A percentile compares a stretch with the other conserved stretches of the same genome.
These are phyloP conservation scores for Manacus vitellinus DNA, from an alignment of 2,113 vertebrate genomes.

Conservation along the genomic window DNA sequence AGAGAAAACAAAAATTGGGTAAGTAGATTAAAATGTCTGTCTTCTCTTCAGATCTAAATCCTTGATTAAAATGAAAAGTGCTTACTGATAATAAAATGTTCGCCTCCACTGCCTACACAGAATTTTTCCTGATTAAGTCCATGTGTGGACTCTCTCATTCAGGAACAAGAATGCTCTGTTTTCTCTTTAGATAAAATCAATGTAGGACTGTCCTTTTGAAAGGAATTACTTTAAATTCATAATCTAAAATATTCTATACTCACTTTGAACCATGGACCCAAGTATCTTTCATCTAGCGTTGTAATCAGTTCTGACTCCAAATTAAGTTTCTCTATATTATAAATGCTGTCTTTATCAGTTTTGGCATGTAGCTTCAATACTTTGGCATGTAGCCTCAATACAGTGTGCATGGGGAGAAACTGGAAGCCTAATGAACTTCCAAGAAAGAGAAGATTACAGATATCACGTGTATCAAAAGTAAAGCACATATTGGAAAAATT, in stretches of 20 bases:
- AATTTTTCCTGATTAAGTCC: conserved; percentile 44
- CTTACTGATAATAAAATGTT: conserved; percentile 36
- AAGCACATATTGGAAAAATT: neutral
- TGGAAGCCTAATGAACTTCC: neutral
- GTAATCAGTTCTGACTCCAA: neutral
- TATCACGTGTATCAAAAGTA: neutral
- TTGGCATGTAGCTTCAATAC: neutral
- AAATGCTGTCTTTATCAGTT: neutral
- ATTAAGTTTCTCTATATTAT: neutral
- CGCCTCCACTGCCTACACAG: conserved; percentile 6
- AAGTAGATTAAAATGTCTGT: conserved; percentile 60
- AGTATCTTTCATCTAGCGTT: neutral
- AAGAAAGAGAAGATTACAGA: neutral
- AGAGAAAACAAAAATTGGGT: conserved; percentile 96
- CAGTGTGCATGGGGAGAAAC: neutral
- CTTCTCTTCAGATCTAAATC: neutral
- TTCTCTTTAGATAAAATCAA: neutral
- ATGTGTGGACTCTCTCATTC: conserved; percentile 42
- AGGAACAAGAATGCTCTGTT: conserved; percentile 35
- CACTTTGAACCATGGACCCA: neutral
- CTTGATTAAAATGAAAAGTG: conserved; percentile 13
- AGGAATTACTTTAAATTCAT: neutral
- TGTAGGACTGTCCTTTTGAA: neutral
- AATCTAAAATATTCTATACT: neutral
- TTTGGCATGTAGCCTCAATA: neutral